Evolutionary conservation across 2,113 vertebrate species (phyloP), one percentile per base, ranked within the genome.

Genomic region (Cisticola juncidis): DNA sequence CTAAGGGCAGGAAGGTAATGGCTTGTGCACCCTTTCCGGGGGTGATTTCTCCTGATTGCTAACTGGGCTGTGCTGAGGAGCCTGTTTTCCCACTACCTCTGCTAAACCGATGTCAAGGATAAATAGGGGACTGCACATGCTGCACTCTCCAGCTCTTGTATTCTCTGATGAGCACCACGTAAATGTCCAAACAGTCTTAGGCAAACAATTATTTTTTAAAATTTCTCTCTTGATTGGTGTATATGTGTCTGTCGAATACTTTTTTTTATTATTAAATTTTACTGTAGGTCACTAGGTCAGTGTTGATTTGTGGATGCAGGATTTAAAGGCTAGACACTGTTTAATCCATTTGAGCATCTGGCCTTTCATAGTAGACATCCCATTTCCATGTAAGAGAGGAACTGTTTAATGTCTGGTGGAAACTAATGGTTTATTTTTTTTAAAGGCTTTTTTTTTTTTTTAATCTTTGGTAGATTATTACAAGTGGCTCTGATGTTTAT

Each of bases 331-430:
- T 96, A 95, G 87, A 82, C 76, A 47, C 40, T 83, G 42, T 77
- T 86, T 96, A 97, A 94, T 97, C 85, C 85, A 72, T 96, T 74
- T 95, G 72, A 92, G 82, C 95, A 96, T 95, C 90, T 96, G 95
- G 93, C 44, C 53, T 86, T 88, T 86, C 25, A 23, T 54, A 72
- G 76, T 50, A 74, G 68, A 45, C 33, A 58, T 77, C 50, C n/a
- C 23, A 80, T 83, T 95, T 86, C 60, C 45, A 21, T 74, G 21
- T 88, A 83, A 70, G 26, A 81, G 68, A 73, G 54, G 69, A 92
- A 44, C 28, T 83, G 71, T 51, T 83, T 93, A 81, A 62, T 86
- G 68, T 86, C 82, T 92, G 62, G 42, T 76, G 24, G 36, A 70
- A 69, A 76, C 10, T 11, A 64, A 77, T 77, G 40, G 31, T 24